Evolutionary conservation across 2,797 vertebrate species (phyloP), one percentile per base, ranked within the genome.

Genomic region (Chloroceryle inda): DNA sequence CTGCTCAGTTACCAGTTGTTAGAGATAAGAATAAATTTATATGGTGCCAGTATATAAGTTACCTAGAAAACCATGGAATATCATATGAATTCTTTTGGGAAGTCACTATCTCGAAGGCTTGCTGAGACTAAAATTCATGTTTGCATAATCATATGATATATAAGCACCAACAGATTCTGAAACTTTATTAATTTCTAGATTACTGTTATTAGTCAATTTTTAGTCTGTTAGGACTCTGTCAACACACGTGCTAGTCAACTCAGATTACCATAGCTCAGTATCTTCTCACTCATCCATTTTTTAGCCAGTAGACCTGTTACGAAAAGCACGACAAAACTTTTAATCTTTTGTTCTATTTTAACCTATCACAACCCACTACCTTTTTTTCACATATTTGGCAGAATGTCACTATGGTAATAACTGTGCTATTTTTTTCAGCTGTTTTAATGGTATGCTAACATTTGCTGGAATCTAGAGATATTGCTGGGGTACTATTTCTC

Each of bases 401-500:
- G 61, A 94, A 95, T 94, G 83, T 96, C 90, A 95, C 91, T 82
- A 90, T 90, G 89, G 85, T 68, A 92, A 94, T 95, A 95, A 73
- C 56, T 61, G 71, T 94, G 85, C 82, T 92, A 66, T 85, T 95
- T 95, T 92, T 92, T 92, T 86, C 76, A 74, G 29, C 55, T 75
- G 10, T 75, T 90, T 88, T 85, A 95, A 91, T 71, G 44, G 61
- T 81, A 88, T 73, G 59, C 50, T 86, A 86, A 90, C 68, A 62
- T 88, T 92, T 79, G 42, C 69, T 81, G 61, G 79, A 90, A 94
- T 26, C 33, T 67, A 63, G 31, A 78, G 31, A 38, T 93, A 92
- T 84, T 92, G 29, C 66, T 73, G 37, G 26, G 31, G 58, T 88
- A 59, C 24, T 61, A 5, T 91, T 95, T 85, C 66, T 82, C 75